phyloP scores from a whole-genome alignment of 2,113 vertebrate genomes.

The Silurus asotus region DNA sequence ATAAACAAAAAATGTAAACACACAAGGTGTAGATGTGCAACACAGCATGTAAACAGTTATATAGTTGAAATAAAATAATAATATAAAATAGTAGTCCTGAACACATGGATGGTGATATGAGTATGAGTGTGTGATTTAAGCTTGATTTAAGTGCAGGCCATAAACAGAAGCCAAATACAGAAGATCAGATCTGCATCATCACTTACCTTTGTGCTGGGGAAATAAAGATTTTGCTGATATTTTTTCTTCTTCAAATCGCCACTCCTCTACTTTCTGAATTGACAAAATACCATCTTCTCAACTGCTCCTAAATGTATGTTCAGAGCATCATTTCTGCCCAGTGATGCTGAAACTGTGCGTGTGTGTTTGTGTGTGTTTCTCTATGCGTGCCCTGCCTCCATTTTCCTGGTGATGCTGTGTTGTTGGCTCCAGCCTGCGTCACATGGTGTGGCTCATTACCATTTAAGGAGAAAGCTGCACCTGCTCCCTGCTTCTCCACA shows the following conservation, averaged over 20 bases:
- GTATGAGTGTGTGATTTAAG: neutral
- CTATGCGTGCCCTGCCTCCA: constrained; percentile 69
- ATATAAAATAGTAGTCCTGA: no score
- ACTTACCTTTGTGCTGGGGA: constrained; percentile 46
- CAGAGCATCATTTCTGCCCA: constrained; percentile 50
- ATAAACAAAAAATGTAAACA: no score
- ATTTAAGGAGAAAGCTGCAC: constrained; percentile 66
- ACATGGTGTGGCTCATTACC: constrained; percentile 64
- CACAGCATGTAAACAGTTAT: no score
- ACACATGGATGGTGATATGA: no score
- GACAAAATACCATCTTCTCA: constrained; percentile 35
- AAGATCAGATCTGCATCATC: constrained; percentile 10
- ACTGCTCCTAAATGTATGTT: neutral
- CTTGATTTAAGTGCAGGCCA: constrained; percentile 9
- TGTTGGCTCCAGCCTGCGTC: constrained; percentile 68
- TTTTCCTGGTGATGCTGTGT: constrained; percentile 74
- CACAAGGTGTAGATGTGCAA: no score
- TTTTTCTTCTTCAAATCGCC: neutral
- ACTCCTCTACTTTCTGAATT: neutral
- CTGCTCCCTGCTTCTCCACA: constrained; percentile 59
- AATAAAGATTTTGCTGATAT: neutral
- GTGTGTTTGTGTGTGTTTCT: constrained; percentile 45
- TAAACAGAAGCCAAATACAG: constrained; percentile 12
- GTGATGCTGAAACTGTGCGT: constrained; percentile 49
- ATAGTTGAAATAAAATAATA: no score